These are phyloP conservation scores for Tiliacea citrago DNA, from an alignment of 2,888 invertebrate genomes.

Conservation along the genomic window DNA sequence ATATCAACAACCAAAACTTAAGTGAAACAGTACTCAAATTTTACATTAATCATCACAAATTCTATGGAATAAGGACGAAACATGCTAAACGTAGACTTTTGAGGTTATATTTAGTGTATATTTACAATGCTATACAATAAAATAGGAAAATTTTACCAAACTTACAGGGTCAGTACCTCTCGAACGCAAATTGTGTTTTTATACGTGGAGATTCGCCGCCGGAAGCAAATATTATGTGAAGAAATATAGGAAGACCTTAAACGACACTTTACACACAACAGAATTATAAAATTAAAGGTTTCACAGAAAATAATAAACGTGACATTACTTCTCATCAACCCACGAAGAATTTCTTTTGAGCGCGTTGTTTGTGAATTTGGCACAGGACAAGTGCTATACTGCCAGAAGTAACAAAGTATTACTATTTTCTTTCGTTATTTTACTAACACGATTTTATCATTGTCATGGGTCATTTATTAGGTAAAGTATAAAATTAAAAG, in stretches of 20 bases:
- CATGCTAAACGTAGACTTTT: constrained; percentile 22
- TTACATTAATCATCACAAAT: neutral
- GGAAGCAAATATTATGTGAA: constrained; percentile 1
- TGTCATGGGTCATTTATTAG: too few species aligned
- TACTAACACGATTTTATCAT: neutral
- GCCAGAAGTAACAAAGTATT: constrained; percentile 24
- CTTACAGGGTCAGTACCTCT: constrained; percentile 37
- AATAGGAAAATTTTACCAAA: constrained; percentile 36
- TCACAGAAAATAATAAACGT: constrained; percentile 56
- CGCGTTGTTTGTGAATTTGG: constrained; percentile 47
- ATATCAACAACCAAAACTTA: neutral
- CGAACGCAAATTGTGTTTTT: constrained; percentile 26
- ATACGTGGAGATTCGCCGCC: constrained; percentile 9
- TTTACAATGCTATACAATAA: constrained; percentile 28
- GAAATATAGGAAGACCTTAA: neutral
- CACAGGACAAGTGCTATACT: constrained; percentile 28
- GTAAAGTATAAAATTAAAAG: too few species aligned
- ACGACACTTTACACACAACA: constrained; percentile 24
- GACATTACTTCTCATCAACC: constrained; percentile 59
- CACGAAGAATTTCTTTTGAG: constrained; percentile 30
- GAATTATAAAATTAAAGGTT: neutral
- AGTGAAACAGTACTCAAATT: constrained; percentile 2
- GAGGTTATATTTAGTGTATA: constrained; percentile 53
- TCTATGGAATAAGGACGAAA: neutral
- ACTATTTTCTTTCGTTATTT: neutral